Base-by-base conservation (phyloP, 1,140 invertebrate species). In the Drosophila teissieri region DNA sequence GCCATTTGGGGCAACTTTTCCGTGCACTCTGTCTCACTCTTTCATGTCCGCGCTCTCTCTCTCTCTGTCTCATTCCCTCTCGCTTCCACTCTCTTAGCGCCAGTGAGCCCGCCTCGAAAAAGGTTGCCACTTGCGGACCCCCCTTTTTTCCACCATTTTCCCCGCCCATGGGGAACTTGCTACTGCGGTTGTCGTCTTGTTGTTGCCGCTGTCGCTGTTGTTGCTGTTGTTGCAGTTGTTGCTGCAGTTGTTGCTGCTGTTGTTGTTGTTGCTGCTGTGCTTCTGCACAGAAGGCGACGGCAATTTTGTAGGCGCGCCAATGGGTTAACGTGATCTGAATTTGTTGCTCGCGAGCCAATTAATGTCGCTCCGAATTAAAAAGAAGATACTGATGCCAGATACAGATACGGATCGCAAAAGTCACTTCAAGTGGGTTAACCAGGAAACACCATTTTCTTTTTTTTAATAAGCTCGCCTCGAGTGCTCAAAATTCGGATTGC, bases 291-390 rank as follows among this genome's bases (percentile, higher is more conserved):
- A 75, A 68, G 75, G 74, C 83, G 84, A 86, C 80, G 83, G 69
- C 77, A 84, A 84, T 88, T 80, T 84, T 90, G 77, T 64, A 62
- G 57, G 60, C 65, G 61, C 63, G 61, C 77, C 84, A 89, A 79
- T 82, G 86, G 82, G 70, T 90, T 86, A 86, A 80, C 79, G 86
- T 90, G 79, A 86, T 90, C 82, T 90, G 85, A 90, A 90, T 90
- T 90, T 86, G 86, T 90, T 90, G 81, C 73, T 76, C 69, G 72
- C 82, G 58, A 57, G 72, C 75, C 86, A 90, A 86, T 90, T 82
- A 90, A 73, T 79, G 88, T 68, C 64, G 67, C 51, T 57, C 53
- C 36, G 64, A 77, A 77, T 58, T 68, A 42, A 57, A 68, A 61
- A 36, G 63, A 67, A 77, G 55, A 65, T 52, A 52, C 53, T 53